A percentile compares a stretch with the other conserved stretches of the same genome.
Evolutionary conservation across 2,113 vertebrate species (phyloP).

Genomic region (Miniopterus natalensis): DNA sequence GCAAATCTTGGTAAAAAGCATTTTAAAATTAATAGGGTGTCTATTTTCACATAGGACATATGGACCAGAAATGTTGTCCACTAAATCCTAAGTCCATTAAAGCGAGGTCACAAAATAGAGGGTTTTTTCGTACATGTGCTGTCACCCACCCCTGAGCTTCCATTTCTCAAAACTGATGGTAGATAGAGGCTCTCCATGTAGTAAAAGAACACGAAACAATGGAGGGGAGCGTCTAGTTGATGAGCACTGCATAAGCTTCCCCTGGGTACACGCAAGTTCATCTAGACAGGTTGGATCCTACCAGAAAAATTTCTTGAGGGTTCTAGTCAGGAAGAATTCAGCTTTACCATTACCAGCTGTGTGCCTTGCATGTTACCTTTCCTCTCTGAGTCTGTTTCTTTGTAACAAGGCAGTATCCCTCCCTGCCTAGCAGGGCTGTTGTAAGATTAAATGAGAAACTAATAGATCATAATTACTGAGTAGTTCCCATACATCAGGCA

Average conservation of each 20-base stretch:
- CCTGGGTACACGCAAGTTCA: neutral
- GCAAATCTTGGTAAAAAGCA: no score
- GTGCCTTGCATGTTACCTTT: neutral
- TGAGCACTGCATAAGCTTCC: neutral
- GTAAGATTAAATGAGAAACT: neutral
- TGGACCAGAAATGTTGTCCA: no score
- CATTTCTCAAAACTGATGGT: neutral
- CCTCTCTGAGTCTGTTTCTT: neutral
- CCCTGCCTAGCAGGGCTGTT: neutral
- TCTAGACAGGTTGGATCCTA: neutral
- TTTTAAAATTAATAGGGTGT: no score
- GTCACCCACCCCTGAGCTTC: neutral
- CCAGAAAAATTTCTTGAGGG: neutral
- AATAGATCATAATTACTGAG: neutral
- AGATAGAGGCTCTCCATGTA: neutral
- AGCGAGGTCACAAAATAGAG: no score
- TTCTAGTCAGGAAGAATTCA: neutral
- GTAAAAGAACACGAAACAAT: neutral
- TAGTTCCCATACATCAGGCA: neutral
- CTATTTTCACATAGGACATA: no score
- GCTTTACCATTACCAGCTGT: neutral
- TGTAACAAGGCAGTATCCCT: neutral
- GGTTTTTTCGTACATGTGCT: neutral
- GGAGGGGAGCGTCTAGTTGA: fast-evolving
- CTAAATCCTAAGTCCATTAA: no score